phyloP scores from a whole-genome alignment of 2,797 vertebrate species.

The Erethizon dorsatum region DNA sequence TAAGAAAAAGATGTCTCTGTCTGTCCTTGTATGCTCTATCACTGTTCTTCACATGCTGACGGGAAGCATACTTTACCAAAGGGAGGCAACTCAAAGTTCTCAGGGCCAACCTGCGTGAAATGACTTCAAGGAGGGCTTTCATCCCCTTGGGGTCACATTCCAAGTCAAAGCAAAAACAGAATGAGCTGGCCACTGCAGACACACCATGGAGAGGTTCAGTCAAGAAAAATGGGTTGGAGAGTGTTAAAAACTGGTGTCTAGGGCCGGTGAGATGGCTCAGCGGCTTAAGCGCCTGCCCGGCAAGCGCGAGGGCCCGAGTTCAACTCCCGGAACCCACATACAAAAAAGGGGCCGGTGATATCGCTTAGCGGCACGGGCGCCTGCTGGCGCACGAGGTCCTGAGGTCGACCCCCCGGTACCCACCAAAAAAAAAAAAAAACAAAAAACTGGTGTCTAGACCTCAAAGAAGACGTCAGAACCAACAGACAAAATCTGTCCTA shows the following conservation, averaged over 20 bases:
- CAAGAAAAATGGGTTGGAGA: not conserved
- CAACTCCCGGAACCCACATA: no score
- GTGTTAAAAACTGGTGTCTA: no score
- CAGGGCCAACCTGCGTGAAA: not conserved
- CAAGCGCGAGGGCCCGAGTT: no score
- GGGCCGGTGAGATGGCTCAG: no score
- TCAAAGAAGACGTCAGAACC: not conserved
- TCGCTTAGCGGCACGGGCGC: no score
- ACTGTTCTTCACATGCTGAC: accelerated
- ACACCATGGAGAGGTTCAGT: not conserved
- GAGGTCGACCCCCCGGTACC: no score
- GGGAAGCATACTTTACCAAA: not conserved
- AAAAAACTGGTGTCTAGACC: not conserved
- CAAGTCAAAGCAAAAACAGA: not conserved
- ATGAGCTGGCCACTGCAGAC: not conserved
- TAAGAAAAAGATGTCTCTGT: not conserved
- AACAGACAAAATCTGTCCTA: not conserved
- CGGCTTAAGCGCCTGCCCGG: no score
- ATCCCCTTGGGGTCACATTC: not conserved
- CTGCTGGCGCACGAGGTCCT: no score
- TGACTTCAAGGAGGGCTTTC: not conserved
- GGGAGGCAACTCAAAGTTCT: not conserved
- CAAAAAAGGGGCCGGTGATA: no score
- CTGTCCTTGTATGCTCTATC: not conserved
- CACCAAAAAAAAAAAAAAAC: no score